Conservation (phyloP, 1,140 invertebrate species). For the Oryzaephilus surinamensis region DNA sequence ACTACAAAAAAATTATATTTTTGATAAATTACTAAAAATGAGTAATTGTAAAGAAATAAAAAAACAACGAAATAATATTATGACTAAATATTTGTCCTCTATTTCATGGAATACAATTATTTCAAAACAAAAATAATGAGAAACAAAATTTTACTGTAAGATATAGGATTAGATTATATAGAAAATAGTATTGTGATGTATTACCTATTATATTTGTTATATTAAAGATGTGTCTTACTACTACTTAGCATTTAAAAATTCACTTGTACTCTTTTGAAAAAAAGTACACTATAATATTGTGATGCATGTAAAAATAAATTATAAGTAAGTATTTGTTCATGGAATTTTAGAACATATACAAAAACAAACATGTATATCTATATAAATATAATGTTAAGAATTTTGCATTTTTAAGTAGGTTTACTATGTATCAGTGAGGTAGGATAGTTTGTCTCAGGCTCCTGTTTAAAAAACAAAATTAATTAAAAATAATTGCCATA, state of each 20-base stretch:
- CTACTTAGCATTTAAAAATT: conserved; percentile 29
- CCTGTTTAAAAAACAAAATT: conserved; percentile 1
- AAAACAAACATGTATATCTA: too few species aligned
- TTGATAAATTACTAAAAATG: too few species aligned
- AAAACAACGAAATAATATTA: too few species aligned
- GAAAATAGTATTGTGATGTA: conserved; percentile 30
- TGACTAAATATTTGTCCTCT: too few species aligned
- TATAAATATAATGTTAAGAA: conserved; percentile 14
- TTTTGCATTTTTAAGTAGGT: conserved; percentile 34
- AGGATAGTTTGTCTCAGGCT: conserved; percentile 7
- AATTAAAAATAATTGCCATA: too few species aligned
- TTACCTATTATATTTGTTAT: conserved; percentile 23
- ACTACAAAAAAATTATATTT: too few species aligned
- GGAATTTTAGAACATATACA: too few species aligned
- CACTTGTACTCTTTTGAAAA: conserved; percentile 19
- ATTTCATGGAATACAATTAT: too few species aligned
- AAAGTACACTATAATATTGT: conserved; percentile 26
- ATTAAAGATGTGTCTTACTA: conserved; percentile 33
- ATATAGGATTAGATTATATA: too few species aligned
- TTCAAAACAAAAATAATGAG: too few species aligned
- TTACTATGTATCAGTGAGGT: conserved; percentile 27
- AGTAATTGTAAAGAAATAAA: too few species aligned
- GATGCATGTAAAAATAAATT: conserved; percentile 33
- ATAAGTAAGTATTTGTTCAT: conserved; percentile 22
- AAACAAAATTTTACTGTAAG: too few species aligned